These are phyloP conservation scores for Papilio demoleus DNA, from an alignment of 2,888 invertebrate species.

Conservation along the genomic window DNA sequence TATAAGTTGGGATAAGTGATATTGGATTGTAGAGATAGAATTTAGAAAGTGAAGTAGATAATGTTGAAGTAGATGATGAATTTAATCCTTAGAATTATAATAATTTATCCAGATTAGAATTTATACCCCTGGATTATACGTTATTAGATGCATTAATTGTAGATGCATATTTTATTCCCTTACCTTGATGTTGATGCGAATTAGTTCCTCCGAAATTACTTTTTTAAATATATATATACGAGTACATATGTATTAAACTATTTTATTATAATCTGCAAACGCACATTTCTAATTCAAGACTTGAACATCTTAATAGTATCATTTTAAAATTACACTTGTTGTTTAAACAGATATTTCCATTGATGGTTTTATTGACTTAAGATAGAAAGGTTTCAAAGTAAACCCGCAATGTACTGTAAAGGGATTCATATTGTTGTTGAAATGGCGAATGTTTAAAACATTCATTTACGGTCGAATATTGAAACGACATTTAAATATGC, in stretches of 20 bases:
- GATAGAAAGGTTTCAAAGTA: slow-evolving; percentile 38
- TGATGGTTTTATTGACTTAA: slow-evolving; percentile 4
- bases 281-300: slow-evolving; percentile 81
- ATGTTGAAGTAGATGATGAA: slow-evolving; percentile 69
- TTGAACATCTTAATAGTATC: slow-evolving; percentile 61
- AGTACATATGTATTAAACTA: slow-evolving; percentile 44
- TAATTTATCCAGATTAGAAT: slow-evolving; percentile 51
- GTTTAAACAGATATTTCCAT: slow-evolving; percentile 54
- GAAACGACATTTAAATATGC: no score
- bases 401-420: background rate
- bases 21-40: slow-evolving; percentile 45
- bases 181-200: slow-evolving; percentile 4
- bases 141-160: slow-evolving; percentile 45
- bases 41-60: slow-evolving; percentile 46
- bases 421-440: slow-evolving; percentile 17
- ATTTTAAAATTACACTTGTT: slow-evolving; percentile 73
- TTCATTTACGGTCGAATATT: no score
- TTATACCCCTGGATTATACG: slow-evolving; percentile 50
- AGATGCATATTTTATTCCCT: slow-evolving; percentile 29
- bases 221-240: slow-evolving; percentile 44
- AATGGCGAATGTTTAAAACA: slow-evolving; percentile 65
- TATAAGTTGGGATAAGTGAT: slow-evolving; percentile 57
- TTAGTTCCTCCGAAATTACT: slow-evolving; percentile 14
- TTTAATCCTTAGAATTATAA: slow-evolving; percentile 64
- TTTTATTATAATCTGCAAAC: slow-evolving; percentile 55